A percentile compares a stretch with the other conserved stretches of the same genome.
phyloP scores from a whole-genome alignment of 2,797 vertebrate genomes.

The Rachycentron canadum region DNA sequence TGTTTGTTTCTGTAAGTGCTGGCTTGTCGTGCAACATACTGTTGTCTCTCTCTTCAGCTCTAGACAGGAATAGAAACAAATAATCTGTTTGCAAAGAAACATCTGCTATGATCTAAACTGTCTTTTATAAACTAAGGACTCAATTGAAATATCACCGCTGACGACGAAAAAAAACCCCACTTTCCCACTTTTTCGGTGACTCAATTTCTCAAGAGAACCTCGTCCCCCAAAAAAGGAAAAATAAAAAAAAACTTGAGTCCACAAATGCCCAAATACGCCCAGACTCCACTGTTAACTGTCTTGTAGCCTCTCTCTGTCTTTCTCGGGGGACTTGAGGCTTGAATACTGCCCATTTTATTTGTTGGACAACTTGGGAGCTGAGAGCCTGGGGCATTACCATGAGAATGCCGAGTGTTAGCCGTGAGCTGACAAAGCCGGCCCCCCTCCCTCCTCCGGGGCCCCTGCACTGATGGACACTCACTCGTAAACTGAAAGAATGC shows the following conservation, averaged over 20 bases:
- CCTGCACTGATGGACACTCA: conserved; percentile 97
- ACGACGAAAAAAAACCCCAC: conserved; percentile 46
- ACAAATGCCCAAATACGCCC: conserved; percentile 75
- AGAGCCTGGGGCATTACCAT: conserved; percentile 94
- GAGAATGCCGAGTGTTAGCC: conserved; percentile 92
- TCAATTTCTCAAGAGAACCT: conserved; percentile 79
- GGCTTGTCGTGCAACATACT: conserved; percentile 71
- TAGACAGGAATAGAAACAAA: conserved; percentile 67
- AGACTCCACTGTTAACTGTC: conserved; percentile 81
- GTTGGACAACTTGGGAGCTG: conserved; percentile 95
- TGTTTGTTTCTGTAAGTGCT: conserved; percentile 71
- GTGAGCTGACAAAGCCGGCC: conserved; percentile 95
- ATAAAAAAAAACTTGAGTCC: conserved; percentile 58
- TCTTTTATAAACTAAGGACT: conserved; percentile 67
- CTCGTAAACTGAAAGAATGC: conserved; percentile 97
- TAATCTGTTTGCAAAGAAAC: conserved; percentile 69
- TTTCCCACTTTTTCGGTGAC: conserved; percentile 70
- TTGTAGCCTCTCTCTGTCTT: conserved; percentile 82
- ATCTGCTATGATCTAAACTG: conserved; percentile 76
- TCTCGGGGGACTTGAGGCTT: conserved; percentile 86
- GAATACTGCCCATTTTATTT: conserved; percentile 97
- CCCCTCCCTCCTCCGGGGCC: conserved; percentile 86
- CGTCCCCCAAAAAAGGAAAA: conserved; percentile 42
- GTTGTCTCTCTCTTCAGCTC: conserved; percentile 38
- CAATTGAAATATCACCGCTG: conserved; percentile 83